Percentiles rank a stretch among this genome's conserved stretches.
phyloP scores from a whole-genome alignment of 2,888 invertebrate genomes.

The Mythimna vitellina region DNA sequence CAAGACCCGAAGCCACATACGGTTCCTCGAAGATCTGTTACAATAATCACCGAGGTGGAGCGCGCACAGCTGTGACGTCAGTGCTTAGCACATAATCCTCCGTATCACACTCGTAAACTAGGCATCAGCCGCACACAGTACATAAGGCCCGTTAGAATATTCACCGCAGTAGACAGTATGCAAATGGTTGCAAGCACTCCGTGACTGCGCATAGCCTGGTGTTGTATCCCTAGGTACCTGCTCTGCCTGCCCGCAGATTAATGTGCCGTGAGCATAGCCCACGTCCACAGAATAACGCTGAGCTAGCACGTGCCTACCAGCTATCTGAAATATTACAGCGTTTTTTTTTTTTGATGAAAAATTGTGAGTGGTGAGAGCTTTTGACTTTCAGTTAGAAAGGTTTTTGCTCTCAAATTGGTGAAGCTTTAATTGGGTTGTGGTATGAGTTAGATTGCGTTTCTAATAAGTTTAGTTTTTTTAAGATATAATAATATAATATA shows the following conservation, averaged over 20 bases:
- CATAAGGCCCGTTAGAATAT: constrained; percentile 48
- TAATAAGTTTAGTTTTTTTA: neutral
- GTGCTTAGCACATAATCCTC: constrained; percentile 15
- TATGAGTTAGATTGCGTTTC: neutral
- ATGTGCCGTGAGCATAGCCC: constrained; percentile 54
- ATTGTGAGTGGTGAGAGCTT: neutral
- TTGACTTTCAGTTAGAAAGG: constrained; percentile 11
- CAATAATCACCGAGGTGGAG: constrained; percentile 5
- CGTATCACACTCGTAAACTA: constrained; percentile 20
- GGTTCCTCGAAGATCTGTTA: neutral
- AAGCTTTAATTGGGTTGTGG: neutral
- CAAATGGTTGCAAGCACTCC: constrained; percentile 55
- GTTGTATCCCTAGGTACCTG: constrained; percentile 30
- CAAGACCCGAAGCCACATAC: too few species aligned
- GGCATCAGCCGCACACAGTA: constrained; percentile 18
- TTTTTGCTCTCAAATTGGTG: neutral
- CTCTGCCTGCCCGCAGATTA: constrained; percentile 48
- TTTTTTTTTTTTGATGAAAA: constrained; percentile 23
- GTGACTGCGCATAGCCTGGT: constrained; percentile 56
- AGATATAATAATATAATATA: too few species aligned
- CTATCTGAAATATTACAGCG: constrained; percentile 44
- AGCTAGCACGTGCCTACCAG: constrained; percentile 44
- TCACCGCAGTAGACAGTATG: constrained; percentile 48
- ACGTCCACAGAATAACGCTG: constrained; percentile 46
- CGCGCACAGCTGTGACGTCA: constrained; percentile 10